Evolutionary conservation across 2,113 vertebrate genomes (phyloP), one percentile per base, ranked within the genome.

Genomic region (Microcebus lehilahytsara): DNA sequence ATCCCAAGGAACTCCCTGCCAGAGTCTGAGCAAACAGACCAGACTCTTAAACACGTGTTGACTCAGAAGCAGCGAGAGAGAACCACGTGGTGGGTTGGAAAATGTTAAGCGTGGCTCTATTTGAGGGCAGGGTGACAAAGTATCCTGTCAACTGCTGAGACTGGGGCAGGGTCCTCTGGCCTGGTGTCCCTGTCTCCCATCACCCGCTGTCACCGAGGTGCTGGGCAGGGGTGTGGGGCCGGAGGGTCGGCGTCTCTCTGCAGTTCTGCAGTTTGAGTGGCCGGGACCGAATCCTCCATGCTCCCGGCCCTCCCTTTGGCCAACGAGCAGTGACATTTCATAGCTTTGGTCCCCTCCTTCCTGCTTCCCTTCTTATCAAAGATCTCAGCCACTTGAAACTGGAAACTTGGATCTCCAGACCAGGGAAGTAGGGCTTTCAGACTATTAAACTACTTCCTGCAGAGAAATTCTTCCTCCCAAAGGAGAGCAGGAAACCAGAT

Each of bases 401-500:
- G 89, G 93, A 97, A 94, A 96, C 89, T 74, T 69, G 92, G 75
- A 78, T 93, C 85, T 78, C 56, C 64, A 90, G 75, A 81, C 77
- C 14, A n/a, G 60, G 85, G 86, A 85, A 88, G 34, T 93, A 46
- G 90, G 96, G 84, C 95, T 97, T 95, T 97, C 96, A 97, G 96
- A 79, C 92, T 80, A 97, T 96, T 95, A 97, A 97, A 97, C 87
- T 81, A 85, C 96, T 97, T 98, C 96, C 97, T 96, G 93, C 84
- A 85, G 86, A 98, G 96, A 97, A 95, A 93, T 51, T 92, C 86
- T 97, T 94, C 89, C 97, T 98, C 97, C 97, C 98, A 84, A 51
- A 97, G 97, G 96, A 97, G 71, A 89, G 85, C 86, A 96, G 98
- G 96, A 97, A 98, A 95, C 87, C 53, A 96, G 97, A 98, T 97